Base-by-base conservation (phyloP, 2,888 invertebrate genomes). In the Mylabris sibirica region DNA sequence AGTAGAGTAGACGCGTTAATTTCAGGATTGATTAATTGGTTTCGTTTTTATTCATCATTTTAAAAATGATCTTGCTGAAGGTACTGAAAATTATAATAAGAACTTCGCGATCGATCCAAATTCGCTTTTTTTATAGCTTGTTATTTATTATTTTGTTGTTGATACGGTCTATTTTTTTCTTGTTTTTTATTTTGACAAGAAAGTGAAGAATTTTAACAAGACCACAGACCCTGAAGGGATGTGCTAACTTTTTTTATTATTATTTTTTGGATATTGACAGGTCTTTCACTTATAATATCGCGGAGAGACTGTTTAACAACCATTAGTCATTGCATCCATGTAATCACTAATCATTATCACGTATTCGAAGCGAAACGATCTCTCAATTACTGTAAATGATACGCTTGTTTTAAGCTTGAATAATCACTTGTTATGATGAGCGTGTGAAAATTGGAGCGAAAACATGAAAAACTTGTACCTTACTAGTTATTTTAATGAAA, bases 281-380 rank as follows among this genome's bases (percentile, higher is more conserved):
- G 68, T 66, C 64, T 69, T 71, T 69, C 66, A 9, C 8, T 11
- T 57, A 57, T n/a, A n/a, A n/a, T 66, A 70, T 65, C 67, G 67
- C 67, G 30, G 30, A 59, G 22, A 53, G 74, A 74, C 72, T 76
- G 74, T 76, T 76, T 76, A 77, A 69, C 72, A 70, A 70, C 76
- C 76, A 77, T 77, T 77, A 77, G 76, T 77, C 77, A 77, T 77
- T 75, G 75, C 71, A 70, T 70, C 76, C 74, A 71, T 76, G 71
- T 77, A 75, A 75, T 75, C 75, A 76, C 73, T 77, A 75, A 75
- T 75, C 75, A 76, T 74, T 73, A 74, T 72, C 74, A 72, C 74
- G 72, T 73, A 75, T 71, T 66, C 69, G 69, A 65, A 60, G 64
- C 71, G 71, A 67, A 72, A 75, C 74, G 76, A 76, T 76, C 76